phyloP scores from a whole-genome alignment of 2,797 vertebrate species.

The Bradypodion pumilum region DNA sequence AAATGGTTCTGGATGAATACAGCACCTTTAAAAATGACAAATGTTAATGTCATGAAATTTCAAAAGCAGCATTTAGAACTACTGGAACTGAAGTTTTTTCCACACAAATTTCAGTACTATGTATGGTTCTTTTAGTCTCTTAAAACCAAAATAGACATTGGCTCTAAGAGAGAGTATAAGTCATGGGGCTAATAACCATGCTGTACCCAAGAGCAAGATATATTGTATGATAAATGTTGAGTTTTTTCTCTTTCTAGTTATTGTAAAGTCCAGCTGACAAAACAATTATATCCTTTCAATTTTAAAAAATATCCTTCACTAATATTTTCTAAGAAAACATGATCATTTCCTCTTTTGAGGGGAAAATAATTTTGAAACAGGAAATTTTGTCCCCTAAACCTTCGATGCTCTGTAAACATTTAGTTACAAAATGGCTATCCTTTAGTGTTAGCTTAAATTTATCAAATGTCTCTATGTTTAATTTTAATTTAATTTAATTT shows the following conservation, averaged over 20 bases:
- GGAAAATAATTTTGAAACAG: constrained; percentile 52
- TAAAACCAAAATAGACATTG: background rate
- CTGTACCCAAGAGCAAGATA: constrained; percentile 26
- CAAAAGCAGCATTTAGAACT: background rate
- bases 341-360: constrained; percentile 55
- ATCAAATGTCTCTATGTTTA: background rate
- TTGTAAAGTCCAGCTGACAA: constrained; percentile 43
- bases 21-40: background rate
- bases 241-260: constrained; percentile 10
- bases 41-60: background rate
- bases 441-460: background rate
- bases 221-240: background rate
- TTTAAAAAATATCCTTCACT: constrained; percentile 39
- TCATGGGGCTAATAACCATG: background rate
- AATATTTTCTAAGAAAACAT: constrained; percentile 57
- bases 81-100: background rate
- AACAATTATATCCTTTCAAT: constrained; percentile 51
- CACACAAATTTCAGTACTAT: background rate
- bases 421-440: constrained; percentile 1
- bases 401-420: constrained; percentile 21
- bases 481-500: too few species aligned
- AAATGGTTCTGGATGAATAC: background rate
- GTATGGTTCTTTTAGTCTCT: background rate
- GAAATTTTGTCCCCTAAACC: constrained; percentile 44
- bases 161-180: background rate